These are phyloP conservation scores for Erynnis tages DNA, from an alignment of 2,888 invertebrate genomes.

Conservation along the genomic window DNA sequence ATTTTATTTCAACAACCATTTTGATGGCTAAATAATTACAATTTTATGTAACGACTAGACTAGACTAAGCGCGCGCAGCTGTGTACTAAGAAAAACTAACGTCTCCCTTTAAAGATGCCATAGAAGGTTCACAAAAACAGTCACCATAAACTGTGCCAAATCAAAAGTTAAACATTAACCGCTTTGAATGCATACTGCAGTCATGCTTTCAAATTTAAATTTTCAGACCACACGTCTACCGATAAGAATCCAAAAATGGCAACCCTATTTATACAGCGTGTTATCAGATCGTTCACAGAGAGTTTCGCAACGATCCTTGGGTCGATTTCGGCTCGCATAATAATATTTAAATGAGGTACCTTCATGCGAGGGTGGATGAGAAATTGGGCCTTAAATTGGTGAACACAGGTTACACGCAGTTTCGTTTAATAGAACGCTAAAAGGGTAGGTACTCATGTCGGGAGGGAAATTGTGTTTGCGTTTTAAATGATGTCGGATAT, in stretches of 20 bases:
- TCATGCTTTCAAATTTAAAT: background rate
- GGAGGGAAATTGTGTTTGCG: background rate
- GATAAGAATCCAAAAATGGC: constrained; percentile 5
- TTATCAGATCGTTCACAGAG: constrained; percentile 38
- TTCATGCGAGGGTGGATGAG: constrained; percentile 3
- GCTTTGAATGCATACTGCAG: too few species aligned
- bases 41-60: too few species aligned
- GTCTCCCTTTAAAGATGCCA: too few species aligned
- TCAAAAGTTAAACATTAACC: too few species aligned
- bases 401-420: constrained; percentile 13
- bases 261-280: constrained; percentile 28
- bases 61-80: too few species aligned
- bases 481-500: too few species aligned
- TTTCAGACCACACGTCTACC: constrained; percentile 4
- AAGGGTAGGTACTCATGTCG: background rate
- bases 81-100: too few species aligned
- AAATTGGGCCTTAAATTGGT: constrained; percentile 14
- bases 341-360: constrained; percentile 23
- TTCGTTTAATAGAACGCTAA: constrained; percentile 3
- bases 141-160: too few species aligned
- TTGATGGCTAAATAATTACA: too few species aligned
- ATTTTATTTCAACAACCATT: too few species aligned
- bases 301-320: constrained; percentile 46
- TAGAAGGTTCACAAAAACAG: too few species aligned
- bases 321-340: constrained; percentile 30